Evolutionary conservation across 1,140 invertebrate genomes (phyloP).

Genomic region (Dysdera silvatica): DNA sequence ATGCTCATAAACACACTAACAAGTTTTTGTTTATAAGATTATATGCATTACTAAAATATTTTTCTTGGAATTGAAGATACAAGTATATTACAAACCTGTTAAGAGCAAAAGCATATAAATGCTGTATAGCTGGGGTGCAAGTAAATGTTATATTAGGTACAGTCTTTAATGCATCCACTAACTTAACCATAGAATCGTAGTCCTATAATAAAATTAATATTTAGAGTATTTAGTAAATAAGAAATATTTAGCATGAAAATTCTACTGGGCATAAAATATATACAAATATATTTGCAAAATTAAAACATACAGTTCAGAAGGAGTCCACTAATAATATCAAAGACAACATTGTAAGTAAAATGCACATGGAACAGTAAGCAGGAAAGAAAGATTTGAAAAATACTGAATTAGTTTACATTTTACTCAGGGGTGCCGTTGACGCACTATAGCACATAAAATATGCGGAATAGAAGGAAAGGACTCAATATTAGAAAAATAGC

Average conservation of each 20-base stretch:
- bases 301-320: not conserved
- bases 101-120: constrained; percentile 92
- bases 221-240: constrained; percentile 4
- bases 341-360: not conserved
- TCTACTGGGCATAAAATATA: not conserved
- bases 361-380: not conserved
- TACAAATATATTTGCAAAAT: not conserved
- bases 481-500: no score
- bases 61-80: no score
- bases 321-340: not conserved
- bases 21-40: no score
- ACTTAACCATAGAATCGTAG: constrained; percentile 95
- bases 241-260: constrained; percentile 16
- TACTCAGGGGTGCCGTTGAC: no score
- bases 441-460: no score
- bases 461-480: no score
- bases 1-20: no score
- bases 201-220: constrained; percentile 53
- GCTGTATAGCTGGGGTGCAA: constrained; percentile 79
- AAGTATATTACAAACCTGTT: constrained; percentile 74
- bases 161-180: constrained; percentile 91
- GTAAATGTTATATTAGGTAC: constrained; percentile 84
- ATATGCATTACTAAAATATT: no score
- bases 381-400: not conserved
- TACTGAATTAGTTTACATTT: no score